Evolutionary conservation across 2,888 invertebrate genomes (phyloP), one percentile per base, ranked within the genome.

Genomic region (Nomada fabriciana): DNA sequence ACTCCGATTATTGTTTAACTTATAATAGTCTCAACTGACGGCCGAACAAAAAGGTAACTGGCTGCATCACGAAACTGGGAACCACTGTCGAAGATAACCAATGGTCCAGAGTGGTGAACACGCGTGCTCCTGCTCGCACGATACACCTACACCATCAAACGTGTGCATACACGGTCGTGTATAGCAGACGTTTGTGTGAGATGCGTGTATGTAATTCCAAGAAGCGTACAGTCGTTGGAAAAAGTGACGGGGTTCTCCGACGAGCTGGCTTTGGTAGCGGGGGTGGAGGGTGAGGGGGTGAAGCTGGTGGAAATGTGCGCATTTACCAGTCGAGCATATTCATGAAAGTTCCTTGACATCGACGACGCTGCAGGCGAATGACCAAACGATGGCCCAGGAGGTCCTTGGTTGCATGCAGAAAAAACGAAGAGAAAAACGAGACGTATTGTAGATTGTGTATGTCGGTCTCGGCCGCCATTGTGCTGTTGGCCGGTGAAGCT

Each of bases 211-310:
- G 89, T 88, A 88, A 88, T 93, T 93, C 93, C 90, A 76, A 93
- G 93, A 93, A 92, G 86, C 81, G 92, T 93, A 93, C 93, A 93
- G 91, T 92, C 92, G 82, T 81, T 68, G 87, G 81, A 87, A 91
- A 90, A 91, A 91, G 90, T 89, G 84, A 87, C 79, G 85, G 2
- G 83, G 78, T 76, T 77, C 59, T 25, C 63, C 69, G 64, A 67
- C 74, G 42, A 68, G 72, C 59, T 53, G 23, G 13, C 23, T 20
- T 15, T 60, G 50, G 47, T 80, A 29, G 80, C 76, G 78, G 83
- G 77, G 86, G 85, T 81, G 78, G 70, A 50, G 73, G 63, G 63
- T 78, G 73, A 67, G 59, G 59, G 64, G 53, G 72, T 78, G 20
- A 53, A 73, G 75, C 79, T 85, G 79, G 80, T 87, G 84, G 82